Evolutionary conservation across 2,113 vertebrate genomes (phyloP).

Genomic region (Esox niger): DNA sequence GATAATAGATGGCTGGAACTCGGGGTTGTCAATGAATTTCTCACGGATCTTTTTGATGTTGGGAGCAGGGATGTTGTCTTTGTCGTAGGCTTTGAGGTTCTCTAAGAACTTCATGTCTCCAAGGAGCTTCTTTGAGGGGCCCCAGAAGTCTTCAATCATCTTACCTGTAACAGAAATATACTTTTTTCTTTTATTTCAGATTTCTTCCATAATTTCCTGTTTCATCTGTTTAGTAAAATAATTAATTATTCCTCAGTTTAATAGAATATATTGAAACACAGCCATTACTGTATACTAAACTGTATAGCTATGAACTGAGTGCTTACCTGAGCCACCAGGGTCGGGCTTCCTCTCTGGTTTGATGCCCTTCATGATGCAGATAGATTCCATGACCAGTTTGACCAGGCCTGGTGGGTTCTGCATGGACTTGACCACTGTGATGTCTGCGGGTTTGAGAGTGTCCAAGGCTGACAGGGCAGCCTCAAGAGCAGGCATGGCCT

Average conservation of each 20-base stretch:
- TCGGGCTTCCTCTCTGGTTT: slow-evolving; percentile 90
- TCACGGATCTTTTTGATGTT: slow-evolving; percentile 87
- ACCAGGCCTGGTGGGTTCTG: slow-evolving; percentile 86
- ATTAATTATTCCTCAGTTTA: too few relatives aligned
- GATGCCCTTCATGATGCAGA: slow-evolving; percentile 88
- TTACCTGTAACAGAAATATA: slow-evolving; percentile 74
- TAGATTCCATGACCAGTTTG: slow-evolving; percentile 94
- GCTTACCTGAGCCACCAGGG: slow-evolving; percentile 79
- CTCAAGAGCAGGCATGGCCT: slow-evolving; percentile 86
- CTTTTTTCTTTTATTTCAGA: too few relatives aligned
- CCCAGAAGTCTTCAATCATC: slow-evolving; percentile 93
- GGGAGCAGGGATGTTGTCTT: slow-evolving; percentile 79
- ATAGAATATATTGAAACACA: too few relatives aligned
- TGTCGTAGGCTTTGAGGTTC: slow-evolving; percentile 83
- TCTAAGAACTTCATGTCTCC: slow-evolving; percentile 89
- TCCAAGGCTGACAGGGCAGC: slow-evolving; percentile 85
- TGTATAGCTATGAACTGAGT: neutral
- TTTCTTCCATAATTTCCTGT: too few relatives aligned
- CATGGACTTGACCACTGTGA: slow-evolving; percentile 90
- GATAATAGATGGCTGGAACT: slow-evolving; percentile 85
- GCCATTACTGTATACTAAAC: too few relatives aligned
- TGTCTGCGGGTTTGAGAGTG: slow-evolving; percentile 86
- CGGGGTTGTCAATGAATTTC: slow-evolving; percentile 81
- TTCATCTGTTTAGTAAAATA: too few relatives aligned
- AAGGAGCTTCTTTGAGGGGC: slow-evolving; percentile 85